Base-by-base conservation (phyloP, 2,113 vertebrate species). In the Bufo gargarizans region DNA sequence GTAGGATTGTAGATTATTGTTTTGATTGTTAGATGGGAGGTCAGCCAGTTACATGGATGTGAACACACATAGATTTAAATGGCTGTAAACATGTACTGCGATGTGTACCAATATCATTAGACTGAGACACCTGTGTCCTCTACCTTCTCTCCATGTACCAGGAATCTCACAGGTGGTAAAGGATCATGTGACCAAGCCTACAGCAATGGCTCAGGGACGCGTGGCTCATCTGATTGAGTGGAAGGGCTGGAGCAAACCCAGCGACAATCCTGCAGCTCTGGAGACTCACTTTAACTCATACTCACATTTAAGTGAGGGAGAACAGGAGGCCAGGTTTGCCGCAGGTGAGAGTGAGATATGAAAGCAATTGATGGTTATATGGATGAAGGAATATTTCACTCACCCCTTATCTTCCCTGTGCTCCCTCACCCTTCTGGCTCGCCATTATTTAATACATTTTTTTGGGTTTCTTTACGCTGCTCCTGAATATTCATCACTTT, bases 131-230 rank as follows among this genome's bases (percentile, higher is more conserved):
- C 63, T 71, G 65, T 10, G 19, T 47, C 47, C 2, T 45, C 83
- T 93, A 80, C 0, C 0, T 0, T 0, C 17, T 84, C 6, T 4
- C 3, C 43, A 1, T 79, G 76, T 0, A 1, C 49, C 22, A 99
- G 98, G 98, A 91, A 99, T 99, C 90, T 99, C 98, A 0, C 98
- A 99, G 94, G 98, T 98, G 89, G 97, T 99, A 90, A 99, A 99
- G 94, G 98, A 99, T 92, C 98, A 99, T 91, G 98, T 99, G 93
- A 99, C 98, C 0, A 99, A 99, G 93, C 98, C 98, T 0, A 99
- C 98, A 0, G 98, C 97, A 76, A 99, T 99, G 98, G 98, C 98
- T 0, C 98, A 99, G 94, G 98, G 98, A 89, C 95, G 98, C 0
- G 97, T 99, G 0, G 98, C 98, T 77, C 98, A 99, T 91, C 96